Conservation (phyloP, 2,888 invertebrate genomes). For the Phaedon cochleariae region DNA sequence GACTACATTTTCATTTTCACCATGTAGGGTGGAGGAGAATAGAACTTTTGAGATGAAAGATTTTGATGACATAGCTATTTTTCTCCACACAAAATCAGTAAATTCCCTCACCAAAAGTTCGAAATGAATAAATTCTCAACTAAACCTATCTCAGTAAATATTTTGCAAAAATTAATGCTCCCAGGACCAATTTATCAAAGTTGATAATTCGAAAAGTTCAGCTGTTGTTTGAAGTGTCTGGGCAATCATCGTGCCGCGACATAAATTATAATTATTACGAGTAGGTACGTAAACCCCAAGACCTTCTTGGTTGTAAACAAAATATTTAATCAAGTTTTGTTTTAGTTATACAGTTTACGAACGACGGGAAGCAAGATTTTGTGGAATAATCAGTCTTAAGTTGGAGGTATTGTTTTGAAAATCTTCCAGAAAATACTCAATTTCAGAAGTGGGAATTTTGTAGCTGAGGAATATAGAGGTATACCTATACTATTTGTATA, state of each 20-base stretch:
- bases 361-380: neutral
- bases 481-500: no score
- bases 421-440: neutral
- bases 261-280: constrained; percentile 33
- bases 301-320: constrained; percentile 24
- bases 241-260: constrained; percentile 34
- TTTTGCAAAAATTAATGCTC: no score
- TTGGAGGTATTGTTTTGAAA: neutral
- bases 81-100: no score
- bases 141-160: no score
- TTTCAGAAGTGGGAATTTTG: no score
- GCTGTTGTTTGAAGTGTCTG: constrained; percentile 31
- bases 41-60: no score
- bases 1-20: no score
- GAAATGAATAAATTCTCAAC: no score
- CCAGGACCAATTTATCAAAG: constrained; percentile 35
- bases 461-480: no score
- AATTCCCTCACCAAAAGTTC: no score
- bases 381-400: neutral
- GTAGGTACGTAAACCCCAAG: constrained; percentile 14
- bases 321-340: constrained; percentile 31
- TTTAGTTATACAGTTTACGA: constrained; percentile 9
- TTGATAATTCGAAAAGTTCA: constrained; percentile 31
- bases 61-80: no score
- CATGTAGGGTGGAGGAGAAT: no score